Base-by-base conservation (phyloP, 2,113 vertebrate species). In the Morone saxatilis region DNA sequence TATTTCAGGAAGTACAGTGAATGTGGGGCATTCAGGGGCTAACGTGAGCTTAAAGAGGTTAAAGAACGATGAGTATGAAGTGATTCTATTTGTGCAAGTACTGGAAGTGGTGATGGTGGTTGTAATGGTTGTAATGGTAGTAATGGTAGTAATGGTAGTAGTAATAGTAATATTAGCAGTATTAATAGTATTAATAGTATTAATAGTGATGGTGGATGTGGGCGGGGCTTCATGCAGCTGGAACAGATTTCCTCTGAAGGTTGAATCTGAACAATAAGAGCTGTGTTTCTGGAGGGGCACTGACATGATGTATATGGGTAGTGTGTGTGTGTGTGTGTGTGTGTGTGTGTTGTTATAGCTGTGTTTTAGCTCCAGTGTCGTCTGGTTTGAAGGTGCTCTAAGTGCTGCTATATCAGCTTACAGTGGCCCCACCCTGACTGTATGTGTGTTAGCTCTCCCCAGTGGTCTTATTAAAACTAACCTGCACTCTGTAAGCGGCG, bases 161-260 rank as follows among this genome's bases (percentile, higher is more conserved):
- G 25, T 25, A 25, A 25, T 25, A 25, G 25, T 25, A 25, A 25
- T 25, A 25, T 25, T 25, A 25, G 1, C 1, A 25, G 25, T 25
- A 25, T 25, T 25, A 25, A 25, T 25, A 25, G 25, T 25, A 25
- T 25, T 25, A 25, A 25, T 25, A 25, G 25, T 25, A 31, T 31
- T 31, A 31, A 31, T 31, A 31, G 31, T 31, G 69, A 20, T 22
- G 72, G 54, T 74, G 81, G 71, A 60, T 71, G 84, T 66, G 84
- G 78, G 78, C 0, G 61, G 71, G 69, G 51, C 73, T 38, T 62
- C 56, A 25, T 41, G 66, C 86, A 88, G 84, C 81, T 91, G 89
- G 85, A 86, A 80, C 25, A 84, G 59, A 88, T 92, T 91, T 91
- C 81, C 86, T 91, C 40, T 67, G 4, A 17, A 38, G 51, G 43